Conservation (phyloP, 1,140 invertebrate genomes). For the Leptinotarsa texana region DNA sequence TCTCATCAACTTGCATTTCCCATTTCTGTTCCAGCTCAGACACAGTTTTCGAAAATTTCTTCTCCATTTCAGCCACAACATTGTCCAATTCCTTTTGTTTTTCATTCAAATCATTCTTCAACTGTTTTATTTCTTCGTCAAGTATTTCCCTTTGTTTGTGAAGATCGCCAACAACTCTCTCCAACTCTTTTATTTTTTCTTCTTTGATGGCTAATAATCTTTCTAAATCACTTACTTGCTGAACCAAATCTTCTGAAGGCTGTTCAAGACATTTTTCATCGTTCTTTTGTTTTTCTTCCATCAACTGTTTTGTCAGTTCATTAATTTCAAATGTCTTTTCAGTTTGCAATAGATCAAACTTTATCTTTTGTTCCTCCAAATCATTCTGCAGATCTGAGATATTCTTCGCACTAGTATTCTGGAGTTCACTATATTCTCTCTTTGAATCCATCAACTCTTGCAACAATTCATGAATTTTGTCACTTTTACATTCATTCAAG, state of each 20-base stretch:
- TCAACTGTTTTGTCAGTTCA: neutral
- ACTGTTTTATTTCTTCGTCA: constrained; percentile 9
- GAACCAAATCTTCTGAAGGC: neutral
- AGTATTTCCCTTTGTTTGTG: constrained; percentile 8
- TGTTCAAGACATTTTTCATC: neutral
- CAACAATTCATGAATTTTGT: constrained; percentile 4
- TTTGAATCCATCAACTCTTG: neutral
- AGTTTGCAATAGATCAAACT: neutral
- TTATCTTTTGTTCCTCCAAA: constrained; percentile 20
- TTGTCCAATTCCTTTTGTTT: constrained; percentile 27
- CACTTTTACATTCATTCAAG: neutral
- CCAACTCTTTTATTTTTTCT: constrained; percentile 8
- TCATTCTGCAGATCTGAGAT: constrained; percentile 11
- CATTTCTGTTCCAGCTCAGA: constrained; percentile 51
- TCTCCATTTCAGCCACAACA: constrained; percentile 24
- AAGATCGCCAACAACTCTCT: neutral
- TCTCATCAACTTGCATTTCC: constrained; percentile 62
- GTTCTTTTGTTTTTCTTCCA: neutral
- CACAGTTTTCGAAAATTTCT: constrained; percentile 21
- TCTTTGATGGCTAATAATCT: constrained; percentile 5
- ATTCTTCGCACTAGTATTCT: neutral
- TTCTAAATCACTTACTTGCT: constrained; percentile 7
- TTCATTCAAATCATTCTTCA: constrained; percentile 22
- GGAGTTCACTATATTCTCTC: neutral
- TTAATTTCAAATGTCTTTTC: constrained; percentile 1